Base-by-base conservation (phyloP, 2,797 vertebrate genomes). In the Protonibea diacanthus region DNA sequence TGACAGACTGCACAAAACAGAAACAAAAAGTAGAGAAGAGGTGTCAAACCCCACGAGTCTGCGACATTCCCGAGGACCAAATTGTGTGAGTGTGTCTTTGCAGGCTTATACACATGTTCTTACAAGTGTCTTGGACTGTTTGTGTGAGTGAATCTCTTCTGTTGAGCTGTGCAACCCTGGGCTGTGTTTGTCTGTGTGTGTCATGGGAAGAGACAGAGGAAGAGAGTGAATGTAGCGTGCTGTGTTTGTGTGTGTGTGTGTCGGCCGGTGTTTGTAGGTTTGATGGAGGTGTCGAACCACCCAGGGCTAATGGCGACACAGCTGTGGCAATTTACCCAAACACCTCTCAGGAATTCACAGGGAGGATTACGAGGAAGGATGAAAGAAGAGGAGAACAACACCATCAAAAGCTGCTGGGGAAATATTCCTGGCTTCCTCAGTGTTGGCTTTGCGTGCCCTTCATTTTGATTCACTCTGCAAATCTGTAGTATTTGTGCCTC, bases 61-160 rank as follows among this genome's bases (percentile, higher is more conserved):
- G 74, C 67, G 73, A 87, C 81, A 88, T 92, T 90, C 88, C 83
- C 6, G 52, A 74, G 45, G 74, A 57, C 68, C 71, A 78, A 81
- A 75, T 25, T 80, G 65, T 71, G 55, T 81, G 4, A 80, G 75
- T 75, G 66, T 60, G 75, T 20, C 21, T 53, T 45, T 52, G 55
- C 21, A 25, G 66, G 83, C 84, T 88, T 82, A 60, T 83, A 71
- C 80, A 84, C 73, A 84, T 81, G 87, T 87, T 78, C 62, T 52
- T 40, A 81, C 79, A 59, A 78, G 71, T 63, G 74, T 80, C 60
- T 52, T 29, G n/a, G 29, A 18, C 68, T 63, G 72, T 78, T 68
- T 67, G 67, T 44, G 49, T 21, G 70, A 66, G 59, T 63, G 25
- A 68, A 65, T 58, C 63, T 74, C 42, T 0, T 67, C 45, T 53